Evolutionary conservation across 2,888 invertebrate species (phyloP), one percentile per base, ranked within the genome.

Genomic region (Eilema caniola): DNA sequence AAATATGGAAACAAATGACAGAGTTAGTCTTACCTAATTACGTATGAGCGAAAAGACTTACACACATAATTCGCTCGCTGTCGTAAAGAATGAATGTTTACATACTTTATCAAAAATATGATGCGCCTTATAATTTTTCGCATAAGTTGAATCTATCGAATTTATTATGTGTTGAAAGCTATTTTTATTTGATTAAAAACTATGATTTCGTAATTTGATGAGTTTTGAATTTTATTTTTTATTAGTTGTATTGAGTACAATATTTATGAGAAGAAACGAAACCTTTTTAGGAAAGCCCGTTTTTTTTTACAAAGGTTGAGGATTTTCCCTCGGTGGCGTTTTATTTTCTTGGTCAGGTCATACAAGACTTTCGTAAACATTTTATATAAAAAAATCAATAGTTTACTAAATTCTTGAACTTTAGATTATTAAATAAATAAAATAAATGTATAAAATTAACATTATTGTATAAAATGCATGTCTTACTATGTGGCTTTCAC

Each of bases 171-270:
- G 79, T 78, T 78, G 60, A 74, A 73, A 69, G 64, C 66, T 56
- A 73, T 77, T 83, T 70, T 78, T 82, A 78, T 83, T 76, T 80
- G 67, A 82, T 82, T 82, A 82, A 82, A 82, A 73, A 47, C 28
- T 76, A 75, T 78, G 73, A 78, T 81, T 83, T 77, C 73, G 73
- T 78, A 81, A 78, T 76, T 72, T 72, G 57, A 81, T 8, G 77
- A 79, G 59, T 76, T 78, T 85, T 79, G 79, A 53, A 81, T 83
- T 85, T 83, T 79, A 79, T 78, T 82, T 83, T 70, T 60, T 23
- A 31, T 23, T 56, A 12, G 0, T 64, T 47, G 63, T 41, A 24
- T 41, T n/a, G 23, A 41, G 28, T 61, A 61, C 57, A 12, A 62
- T 37, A 33, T n/a, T 31, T n/a, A 62, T 25, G 20, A 20, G 20